Conservation (phyloP, 2,797 vertebrate species). For the Muscicapa comitata region DNA sequence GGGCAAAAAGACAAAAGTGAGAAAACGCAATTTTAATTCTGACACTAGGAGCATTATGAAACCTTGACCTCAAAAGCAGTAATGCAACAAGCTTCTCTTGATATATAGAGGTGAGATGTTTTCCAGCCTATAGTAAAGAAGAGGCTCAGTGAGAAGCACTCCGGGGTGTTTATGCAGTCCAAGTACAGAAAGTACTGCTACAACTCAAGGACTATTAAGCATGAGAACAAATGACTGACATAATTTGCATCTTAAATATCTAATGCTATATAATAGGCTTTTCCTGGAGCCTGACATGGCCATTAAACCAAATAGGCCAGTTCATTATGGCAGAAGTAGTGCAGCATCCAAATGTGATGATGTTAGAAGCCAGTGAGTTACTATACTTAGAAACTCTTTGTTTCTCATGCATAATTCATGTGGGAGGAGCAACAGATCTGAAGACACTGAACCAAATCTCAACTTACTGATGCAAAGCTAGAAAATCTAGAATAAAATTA, state of each 20-base stretch:
- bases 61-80: background rate
- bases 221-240: background rate
- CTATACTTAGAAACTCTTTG: background rate
- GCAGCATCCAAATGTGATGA: background rate
- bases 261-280: background rate
- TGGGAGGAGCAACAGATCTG: background rate
- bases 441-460: background rate
- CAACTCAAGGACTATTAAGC: background rate
- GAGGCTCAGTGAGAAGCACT: background rate
- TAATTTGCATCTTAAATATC: background rate
- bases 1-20: background rate
- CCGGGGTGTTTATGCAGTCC: background rate
- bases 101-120: background rate
- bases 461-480: background rate
- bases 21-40: background rate
- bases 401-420: background rate
- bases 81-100: background rate
- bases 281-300: background rate
- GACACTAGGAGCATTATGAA: background rate
- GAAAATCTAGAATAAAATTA: background rate
- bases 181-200: background rate
- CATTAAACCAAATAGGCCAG: background rate
- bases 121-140: background rate
- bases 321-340: background rate
- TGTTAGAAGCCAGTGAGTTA: background rate